A percentile compares a stretch with the other conserved stretches of the same genome.
These are phyloP conservation scores for Parus major DNA, from an alignment of 2,113 vertebrate species.

Conservation along the genomic window DNA sequence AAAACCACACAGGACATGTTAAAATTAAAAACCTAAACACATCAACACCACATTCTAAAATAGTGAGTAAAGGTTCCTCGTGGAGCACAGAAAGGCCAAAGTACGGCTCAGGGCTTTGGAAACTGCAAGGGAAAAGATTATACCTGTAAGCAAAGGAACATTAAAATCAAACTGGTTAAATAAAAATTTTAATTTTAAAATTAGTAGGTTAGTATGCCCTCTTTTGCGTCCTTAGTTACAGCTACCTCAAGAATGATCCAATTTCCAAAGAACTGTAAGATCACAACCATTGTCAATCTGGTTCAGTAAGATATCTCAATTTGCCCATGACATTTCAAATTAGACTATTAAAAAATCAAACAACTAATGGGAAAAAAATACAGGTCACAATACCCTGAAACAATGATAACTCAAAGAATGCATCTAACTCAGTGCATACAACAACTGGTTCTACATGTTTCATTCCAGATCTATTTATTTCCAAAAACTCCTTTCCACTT, in stretches of 20 bases:
- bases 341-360: neutral
- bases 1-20: neutral
- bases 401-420: neutral
- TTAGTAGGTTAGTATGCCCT: neutral
- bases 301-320: neutral
- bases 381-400: neutral
- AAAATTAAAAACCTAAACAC: neutral
- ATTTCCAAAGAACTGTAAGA: neutral
- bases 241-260: neutral
- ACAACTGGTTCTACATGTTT: neutral
- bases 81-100: neutral
- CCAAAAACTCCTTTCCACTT: neutral
- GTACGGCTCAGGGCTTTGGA: neutral
- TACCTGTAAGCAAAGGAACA: neutral
- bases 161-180: neutral
- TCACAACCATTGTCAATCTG: neutral
- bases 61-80: neutral
- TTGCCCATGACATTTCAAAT: neutral
- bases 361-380: neutral
- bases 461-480: neutral
- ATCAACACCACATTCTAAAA: neutral
- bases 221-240: neutral
- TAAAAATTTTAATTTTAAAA: neutral
- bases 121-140: neutral
- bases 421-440: neutral